A percentile compares a stretch with the other conserved stretches of the same genome.
These are phyloP conservation scores for Liparis tanakae DNA, from an alignment of 2,797 vertebrate genomes.

Conservation along the genomic window DNA sequence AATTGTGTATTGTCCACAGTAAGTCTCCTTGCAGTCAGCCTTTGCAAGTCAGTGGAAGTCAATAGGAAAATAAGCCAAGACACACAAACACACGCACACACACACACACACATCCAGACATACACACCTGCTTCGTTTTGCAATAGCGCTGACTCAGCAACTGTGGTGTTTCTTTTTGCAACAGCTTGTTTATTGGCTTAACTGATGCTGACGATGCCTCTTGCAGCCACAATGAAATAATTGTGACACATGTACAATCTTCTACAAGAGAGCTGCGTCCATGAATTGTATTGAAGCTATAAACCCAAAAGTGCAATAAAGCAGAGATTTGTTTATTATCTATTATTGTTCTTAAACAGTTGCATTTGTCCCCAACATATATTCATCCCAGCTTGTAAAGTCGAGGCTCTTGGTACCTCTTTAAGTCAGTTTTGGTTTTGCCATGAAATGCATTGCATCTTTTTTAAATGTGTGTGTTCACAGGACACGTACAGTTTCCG, in stretches of 20 bases:
- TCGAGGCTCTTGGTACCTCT: neutral
- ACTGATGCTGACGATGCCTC: constrained; percentile 53
- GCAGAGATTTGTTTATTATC: neutral
- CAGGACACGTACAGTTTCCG: too few relatives aligned
- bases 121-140: constrained; percentile 28
- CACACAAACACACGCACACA: constrained; percentile 21
- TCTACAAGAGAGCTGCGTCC: constrained; percentile 27
- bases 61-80: constrained; percentile 30
- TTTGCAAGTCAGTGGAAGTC: constrained; percentile 37
- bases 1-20: constrained; percentile 31
- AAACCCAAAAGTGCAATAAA: neutral
- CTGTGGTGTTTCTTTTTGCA: constrained; percentile 9
- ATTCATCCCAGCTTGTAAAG: neutral
- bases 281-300: neutral
- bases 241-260: constrained; percentile 23
- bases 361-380: neutral
- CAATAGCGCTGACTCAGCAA: constrained; percentile 44
- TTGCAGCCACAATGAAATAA: constrained; percentile 45
- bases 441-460: neutral
- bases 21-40: constrained; percentile 42
- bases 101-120: neutral
- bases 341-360: neutral
- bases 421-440: neutral
- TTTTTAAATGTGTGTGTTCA: neutral
- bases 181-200: constrained; percentile 47